Conservation (phyloP, 2,797 vertebrate genomes). For the Oreochromis grahami region DNA sequence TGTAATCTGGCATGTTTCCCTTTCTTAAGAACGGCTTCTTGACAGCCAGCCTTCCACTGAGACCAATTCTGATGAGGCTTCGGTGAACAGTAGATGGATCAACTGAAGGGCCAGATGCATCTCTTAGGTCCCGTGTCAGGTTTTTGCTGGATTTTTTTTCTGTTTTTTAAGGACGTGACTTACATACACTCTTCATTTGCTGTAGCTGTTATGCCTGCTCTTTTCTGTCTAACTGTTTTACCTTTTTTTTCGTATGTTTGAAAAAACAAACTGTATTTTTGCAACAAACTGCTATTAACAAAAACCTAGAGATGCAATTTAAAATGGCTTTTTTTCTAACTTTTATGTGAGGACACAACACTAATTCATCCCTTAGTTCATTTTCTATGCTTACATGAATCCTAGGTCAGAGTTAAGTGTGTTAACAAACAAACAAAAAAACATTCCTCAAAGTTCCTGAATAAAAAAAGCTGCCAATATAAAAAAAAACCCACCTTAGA, state of each 20-base stretch:
- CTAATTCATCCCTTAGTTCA: background rate
- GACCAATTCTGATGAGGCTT: background rate
- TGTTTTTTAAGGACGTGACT: background rate
- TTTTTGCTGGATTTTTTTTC: background rate
- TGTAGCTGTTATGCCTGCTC: background rate
- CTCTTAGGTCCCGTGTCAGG: background rate
- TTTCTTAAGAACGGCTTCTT: background rate
- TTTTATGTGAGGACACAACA: background rate
- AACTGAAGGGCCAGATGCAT: background rate
- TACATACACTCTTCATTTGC: background rate
- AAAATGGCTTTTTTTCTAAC: background rate
- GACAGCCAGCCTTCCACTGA: background rate
- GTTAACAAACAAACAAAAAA: background rate
- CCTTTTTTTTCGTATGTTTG: background rate
- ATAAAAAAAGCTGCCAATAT: background rate
- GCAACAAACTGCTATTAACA: background rate
- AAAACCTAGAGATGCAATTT: background rate
- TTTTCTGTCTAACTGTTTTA: background rate
- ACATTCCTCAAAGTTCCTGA: background rate
- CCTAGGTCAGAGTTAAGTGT: background rate
- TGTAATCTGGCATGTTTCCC: background rate
- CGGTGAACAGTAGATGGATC: background rate
- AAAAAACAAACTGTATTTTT: background rate
- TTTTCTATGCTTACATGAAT: background rate
- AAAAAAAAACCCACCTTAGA: rapidly evolving